A percentile compares a stretch with the other conserved stretches of the same genome.
Evolutionary conservation across 2,113 vertebrate genomes (phyloP).

Genomic region (Agapornis roseicollis): DNA sequence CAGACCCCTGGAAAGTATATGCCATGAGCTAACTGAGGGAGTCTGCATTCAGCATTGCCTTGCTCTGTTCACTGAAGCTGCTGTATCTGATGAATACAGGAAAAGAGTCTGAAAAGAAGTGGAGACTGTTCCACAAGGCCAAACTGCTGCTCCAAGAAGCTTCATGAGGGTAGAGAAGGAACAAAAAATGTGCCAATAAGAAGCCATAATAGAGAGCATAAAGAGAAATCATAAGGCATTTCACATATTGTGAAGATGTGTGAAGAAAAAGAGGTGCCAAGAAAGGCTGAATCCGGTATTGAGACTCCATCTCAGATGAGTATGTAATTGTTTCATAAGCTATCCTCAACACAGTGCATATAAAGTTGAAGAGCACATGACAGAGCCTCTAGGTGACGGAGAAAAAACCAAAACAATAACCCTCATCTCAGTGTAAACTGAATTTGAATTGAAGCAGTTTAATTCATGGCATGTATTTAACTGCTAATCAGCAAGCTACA

Average conservation of each 20-base stretch:
- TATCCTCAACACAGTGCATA: background rate
- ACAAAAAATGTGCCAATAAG: background rate
- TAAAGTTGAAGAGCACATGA: background rate
- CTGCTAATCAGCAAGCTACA: background rate
- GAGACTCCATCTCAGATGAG: background rate
- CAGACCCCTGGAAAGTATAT: background rate
- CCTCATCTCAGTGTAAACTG: background rate
- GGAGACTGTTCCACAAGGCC: background rate
- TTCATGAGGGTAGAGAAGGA: background rate
- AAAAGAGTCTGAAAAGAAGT: background rate
- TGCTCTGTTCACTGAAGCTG: background rate
- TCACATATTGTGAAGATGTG: background rate
- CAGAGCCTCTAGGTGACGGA: background rate
- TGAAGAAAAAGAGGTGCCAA: background rate
- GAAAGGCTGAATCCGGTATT: background rate
- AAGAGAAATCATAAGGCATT: background rate
- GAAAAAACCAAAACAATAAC: background rate
- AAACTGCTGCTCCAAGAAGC: background rate
- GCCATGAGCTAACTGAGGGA: background rate
- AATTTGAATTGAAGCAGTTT: background rate
- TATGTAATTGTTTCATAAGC: background rate
- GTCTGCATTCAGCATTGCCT: fast-evolving
- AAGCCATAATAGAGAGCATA: background rate
- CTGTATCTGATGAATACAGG: background rate
- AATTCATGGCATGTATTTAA: background rate